Evolutionary conservation across 2,888 invertebrate species (phyloP).

Genomic region (Andrena camellia): DNA sequence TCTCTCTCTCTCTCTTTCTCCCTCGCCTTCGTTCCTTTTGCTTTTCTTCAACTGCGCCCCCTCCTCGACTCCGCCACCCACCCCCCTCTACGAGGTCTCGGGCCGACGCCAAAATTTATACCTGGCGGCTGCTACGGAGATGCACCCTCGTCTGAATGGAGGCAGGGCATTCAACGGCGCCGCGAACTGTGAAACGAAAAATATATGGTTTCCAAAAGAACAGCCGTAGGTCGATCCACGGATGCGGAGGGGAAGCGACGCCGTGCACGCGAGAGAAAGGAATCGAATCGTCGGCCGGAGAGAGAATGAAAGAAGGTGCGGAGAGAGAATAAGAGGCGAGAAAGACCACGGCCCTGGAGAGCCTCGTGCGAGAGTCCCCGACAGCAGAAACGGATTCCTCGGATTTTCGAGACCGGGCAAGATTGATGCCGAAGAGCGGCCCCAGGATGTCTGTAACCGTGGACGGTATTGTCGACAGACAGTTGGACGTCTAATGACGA

Average conservation of each 20-base stretch:
- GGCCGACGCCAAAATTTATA: constrained; percentile 82
- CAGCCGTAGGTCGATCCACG: constrained; percentile 71
- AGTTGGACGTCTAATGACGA: constrained; percentile 64
- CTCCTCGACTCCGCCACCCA: constrained; percentile 47
- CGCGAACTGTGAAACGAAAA: constrained; percentile 82
- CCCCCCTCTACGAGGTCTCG: constrained; percentile 58
- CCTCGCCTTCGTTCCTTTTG: constrained; percentile 38
- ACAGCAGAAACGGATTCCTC: constrained; percentile 74
- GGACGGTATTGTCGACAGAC: constrained; percentile 62
- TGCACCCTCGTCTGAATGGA: constrained; percentile 80
- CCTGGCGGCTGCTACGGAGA: constrained; percentile 80
- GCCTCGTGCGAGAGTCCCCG: constrained; percentile 34
- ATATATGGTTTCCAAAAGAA: constrained; percentile 80
- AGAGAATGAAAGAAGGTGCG: constrained; percentile 41
- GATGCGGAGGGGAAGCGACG: constrained; percentile 49
- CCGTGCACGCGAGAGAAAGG: constrained; percentile 34
- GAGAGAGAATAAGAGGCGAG: constrained; percentile 65
- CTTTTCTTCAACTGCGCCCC: constrained; percentile 43
- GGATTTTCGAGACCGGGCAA: constrained; percentile 74
- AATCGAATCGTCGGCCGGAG: constrained; percentile 17
- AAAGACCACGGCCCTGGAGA: constrained; percentile 40
- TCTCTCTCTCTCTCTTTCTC: constrained; percentile 28
- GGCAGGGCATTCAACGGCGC: constrained; percentile 80
- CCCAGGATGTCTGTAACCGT: constrained; percentile 65
- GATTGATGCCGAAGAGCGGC: constrained; percentile 71